Base-by-base conservation (phyloP, 2,888 invertebrate genomes). In the Leptinotarsa haldemani region DNA sequence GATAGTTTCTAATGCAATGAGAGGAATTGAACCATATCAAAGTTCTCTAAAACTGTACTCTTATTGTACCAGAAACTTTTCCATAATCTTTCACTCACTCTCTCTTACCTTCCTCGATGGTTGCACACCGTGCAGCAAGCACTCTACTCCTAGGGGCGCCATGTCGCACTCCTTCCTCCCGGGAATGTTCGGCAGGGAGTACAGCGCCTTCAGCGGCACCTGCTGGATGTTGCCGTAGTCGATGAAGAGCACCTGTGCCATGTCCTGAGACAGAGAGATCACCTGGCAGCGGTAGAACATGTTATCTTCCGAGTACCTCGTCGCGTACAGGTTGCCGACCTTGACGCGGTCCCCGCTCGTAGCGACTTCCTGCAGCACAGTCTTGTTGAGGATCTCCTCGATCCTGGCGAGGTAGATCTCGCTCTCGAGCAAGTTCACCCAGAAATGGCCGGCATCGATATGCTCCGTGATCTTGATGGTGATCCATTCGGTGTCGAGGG, bases 171-270 rank as follows among this genome's bases (percentile, higher is more conserved):
- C 79, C 0, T 78, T 50, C n/a, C 50, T 50, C 16, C 50, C 50
- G 3, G 50, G 69, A 7, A 71, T 69, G 30, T 80, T 69, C 4
- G 84, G 86, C 47, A 90, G 79, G 20, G 86, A 83, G 69, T 89
- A 89, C 56, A 93, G 79, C 73, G 89, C 88, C 66, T 87, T 82
- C 68, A 84, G 78, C 68, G 85, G 82, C 48, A 93, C 87, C 58
- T 88, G 86, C 0, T 87, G 89, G 20, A 85, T 88, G 80, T 92
- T 91, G 18, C 97, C 97, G 85, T 91, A 94, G 88, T 97, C 97
- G 68, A 97, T 91, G 84, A 93, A 96, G 69, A 91, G 13, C 40
- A 74, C 74, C 18, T 72, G 69, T 0, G 67, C 71, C 30, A 52
- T 63, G 22, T 63, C 66, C 20, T 20, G 1, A 12, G 20, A 18